Evolutionary conservation across 2,113 vertebrate species (phyloP).

Genomic region (Triplophysa tibetana): DNA sequence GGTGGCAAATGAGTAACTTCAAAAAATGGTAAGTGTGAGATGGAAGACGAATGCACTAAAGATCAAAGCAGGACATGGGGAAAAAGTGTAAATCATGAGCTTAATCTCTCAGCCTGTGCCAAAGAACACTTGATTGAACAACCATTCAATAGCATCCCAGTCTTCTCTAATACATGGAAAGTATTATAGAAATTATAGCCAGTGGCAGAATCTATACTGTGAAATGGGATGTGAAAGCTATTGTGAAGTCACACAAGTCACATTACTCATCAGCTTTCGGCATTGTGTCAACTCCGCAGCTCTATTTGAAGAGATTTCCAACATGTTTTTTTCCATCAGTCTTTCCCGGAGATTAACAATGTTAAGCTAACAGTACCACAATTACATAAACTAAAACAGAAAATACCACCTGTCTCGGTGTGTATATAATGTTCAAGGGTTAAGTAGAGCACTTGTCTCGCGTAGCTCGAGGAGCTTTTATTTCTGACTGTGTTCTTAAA

Average conservation of each 20-base stretch:
- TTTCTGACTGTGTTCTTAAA: not conserved
- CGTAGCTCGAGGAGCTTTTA: not conserved
- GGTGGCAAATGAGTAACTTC: not conserved
- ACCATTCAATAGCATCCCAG: slow-evolving; percentile 26
- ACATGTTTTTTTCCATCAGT: not conserved
- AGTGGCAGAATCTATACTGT: slow-evolving; percentile 57
- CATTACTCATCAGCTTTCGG: slow-evolving; percentile 63
- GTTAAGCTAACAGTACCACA: slow-evolving; percentile 19
- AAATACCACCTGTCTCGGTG: not conserved
- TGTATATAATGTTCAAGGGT: not conserved
- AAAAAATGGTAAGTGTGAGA: not conserved
- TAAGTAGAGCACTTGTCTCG: not conserved
- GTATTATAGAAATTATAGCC: slow-evolving; percentile 43
- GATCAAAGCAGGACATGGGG: slow-evolving; percentile 30
- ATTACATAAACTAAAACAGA: slow-evolving; percentile 33
- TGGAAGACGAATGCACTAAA: not conserved
- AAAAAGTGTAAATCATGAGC: slow-evolving; percentile 40
- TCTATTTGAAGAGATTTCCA: slow-evolving; percentile 49
- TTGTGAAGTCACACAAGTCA: slow-evolving; percentile 58
- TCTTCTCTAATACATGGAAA: slow-evolving; percentile 40
- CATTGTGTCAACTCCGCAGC: slow-evolving; percentile 49
- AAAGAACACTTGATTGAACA: slow-evolving; percentile 33
- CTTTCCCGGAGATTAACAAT: not conserved
- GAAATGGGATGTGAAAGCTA: slow-evolving; percentile 64
- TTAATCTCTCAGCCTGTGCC: slow-evolving; percentile 28